Evolutionary conservation across 2,888 invertebrate genomes (phyloP).

Genomic region (Patella depressa): DNA sequence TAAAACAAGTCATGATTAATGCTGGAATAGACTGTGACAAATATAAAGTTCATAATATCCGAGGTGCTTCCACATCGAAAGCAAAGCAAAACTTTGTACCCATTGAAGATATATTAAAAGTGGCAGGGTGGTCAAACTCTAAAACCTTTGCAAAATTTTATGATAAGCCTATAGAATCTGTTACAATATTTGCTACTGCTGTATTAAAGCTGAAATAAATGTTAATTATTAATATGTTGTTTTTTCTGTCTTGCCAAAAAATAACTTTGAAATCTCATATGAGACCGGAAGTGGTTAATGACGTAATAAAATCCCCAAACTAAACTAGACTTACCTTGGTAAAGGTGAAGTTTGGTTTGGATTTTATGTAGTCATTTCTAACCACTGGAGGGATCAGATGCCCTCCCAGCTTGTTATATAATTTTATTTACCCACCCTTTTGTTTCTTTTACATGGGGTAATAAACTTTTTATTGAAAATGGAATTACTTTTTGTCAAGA

Average conservation of each 20-base stretch:
- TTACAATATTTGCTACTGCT: conserved; percentile 6
- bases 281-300: conserved; percentile 28
- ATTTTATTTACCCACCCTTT: no score
- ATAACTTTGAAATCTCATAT: conserved; percentile 31
- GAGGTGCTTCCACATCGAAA: conserved; percentile 21
- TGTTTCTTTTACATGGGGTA: not conserved
- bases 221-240: conserved; percentile 11
- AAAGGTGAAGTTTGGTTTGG: conserved; percentile 32
- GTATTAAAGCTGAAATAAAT: conserved; percentile 2
- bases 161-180: not conserved
- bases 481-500: not conserved
- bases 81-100: conserved; percentile 22
- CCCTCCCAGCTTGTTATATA: conserved; percentile 14
- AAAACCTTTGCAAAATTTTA: conserved; percentile 27
- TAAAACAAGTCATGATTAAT: conserved; percentile 16
- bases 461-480: not conserved
- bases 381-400: conserved; percentile 29
- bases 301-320: conserved; percentile 35
- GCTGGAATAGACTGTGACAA: conserved; percentile 25
- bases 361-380: conserved; percentile 33
- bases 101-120: conserved; percentile 24
- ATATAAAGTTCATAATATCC: conserved; percentile 24
- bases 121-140: conserved; percentile 26
- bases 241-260: not conserved
- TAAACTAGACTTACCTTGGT: conserved; percentile 28